Conservation (phyloP, 2,797 vertebrate species). For the Dromococcyx pavoninus region DNA sequence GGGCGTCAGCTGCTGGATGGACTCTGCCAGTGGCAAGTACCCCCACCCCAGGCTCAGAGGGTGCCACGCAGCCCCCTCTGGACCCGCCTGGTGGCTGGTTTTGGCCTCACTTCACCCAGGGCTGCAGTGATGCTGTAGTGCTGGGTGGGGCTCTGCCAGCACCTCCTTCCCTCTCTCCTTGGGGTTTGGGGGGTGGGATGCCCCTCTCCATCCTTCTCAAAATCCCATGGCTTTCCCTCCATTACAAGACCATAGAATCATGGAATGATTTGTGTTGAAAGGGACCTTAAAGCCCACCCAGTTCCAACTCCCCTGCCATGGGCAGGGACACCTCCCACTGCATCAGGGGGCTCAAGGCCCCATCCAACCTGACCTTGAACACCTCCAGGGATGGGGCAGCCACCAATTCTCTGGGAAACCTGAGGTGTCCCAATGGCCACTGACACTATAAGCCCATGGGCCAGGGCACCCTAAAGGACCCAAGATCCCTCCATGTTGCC, state of each 20-base stretch:
- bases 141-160: background rate
- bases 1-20: background rate
- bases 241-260: too few relatives aligned
- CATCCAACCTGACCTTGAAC: too few relatives aligned
- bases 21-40: background rate
- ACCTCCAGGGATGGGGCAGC: too few relatives aligned
- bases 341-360: too few relatives aligned
- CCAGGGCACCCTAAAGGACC: background rate
- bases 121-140: background rate
- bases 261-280: too few relatives aligned
- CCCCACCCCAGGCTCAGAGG: background rate
- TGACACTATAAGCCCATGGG: fast-evolving
- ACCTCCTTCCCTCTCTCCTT: background rate
- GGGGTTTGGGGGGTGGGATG: background rate
- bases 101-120: background rate
- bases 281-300: too few relatives aligned
- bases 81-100: fast-evolving
- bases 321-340: too few relatives aligned
- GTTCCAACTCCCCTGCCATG: too few relatives aligned
- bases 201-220: background rate
- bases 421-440: background rate
- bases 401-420: too few relatives aligned
- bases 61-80: background rate
- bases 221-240: background rate
- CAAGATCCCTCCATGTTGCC: background rate